Percentiles rank a stretch among this genome's conserved stretches.
Conservation (phyloP, 2,888 invertebrate genomes). For the Tetropium fuscum region DNA sequence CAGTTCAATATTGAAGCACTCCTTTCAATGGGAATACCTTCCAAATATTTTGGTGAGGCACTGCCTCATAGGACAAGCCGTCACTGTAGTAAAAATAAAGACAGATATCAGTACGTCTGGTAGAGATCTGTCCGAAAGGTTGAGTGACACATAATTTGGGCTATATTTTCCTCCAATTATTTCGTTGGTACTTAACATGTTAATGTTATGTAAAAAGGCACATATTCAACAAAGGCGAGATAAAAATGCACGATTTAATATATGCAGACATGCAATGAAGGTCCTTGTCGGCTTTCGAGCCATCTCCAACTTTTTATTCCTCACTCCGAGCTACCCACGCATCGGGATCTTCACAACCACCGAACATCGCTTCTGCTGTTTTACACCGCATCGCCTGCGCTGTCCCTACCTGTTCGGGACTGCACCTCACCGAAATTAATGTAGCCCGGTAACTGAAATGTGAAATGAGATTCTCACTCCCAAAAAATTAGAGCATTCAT, state of each 20-base stretch:
- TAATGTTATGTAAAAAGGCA: conserved; percentile 39
- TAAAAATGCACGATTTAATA: conserved; percentile 48
- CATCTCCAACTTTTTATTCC: conserved; percentile 55
- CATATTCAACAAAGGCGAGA: conserved; percentile 39
- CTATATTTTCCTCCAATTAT: not conserved
- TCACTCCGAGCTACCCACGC: conserved; percentile 50
- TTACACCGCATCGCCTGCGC: conserved; percentile 19
- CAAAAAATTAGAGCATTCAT: too few species aligned
- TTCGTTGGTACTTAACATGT: conserved; percentile 11
- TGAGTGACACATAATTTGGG: conserved; percentile 23
- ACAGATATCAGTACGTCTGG: too few species aligned
- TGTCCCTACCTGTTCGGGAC: conserved; percentile 9
- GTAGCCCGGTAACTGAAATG: conserved; percentile 2
- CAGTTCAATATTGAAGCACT: too few species aligned
- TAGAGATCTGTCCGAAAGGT: not conserved
- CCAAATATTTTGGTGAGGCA: too few species aligned
- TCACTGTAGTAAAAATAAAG: not conserved
- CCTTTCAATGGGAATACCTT: too few species aligned
- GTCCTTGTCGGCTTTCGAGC: conserved; percentile 55
- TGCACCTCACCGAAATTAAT: conserved; percentile 6
- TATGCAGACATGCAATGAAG: conserved; percentile 53
- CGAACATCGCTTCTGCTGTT: conserved; percentile 35
- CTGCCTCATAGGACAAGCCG: too few species aligned
- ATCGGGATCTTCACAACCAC: conserved; percentile 25
- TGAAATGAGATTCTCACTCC: too few species aligned